Evolutionary conservation across 2,888 invertebrate genomes (phyloP).

Genomic region (Tinea pellionella): DNA sequence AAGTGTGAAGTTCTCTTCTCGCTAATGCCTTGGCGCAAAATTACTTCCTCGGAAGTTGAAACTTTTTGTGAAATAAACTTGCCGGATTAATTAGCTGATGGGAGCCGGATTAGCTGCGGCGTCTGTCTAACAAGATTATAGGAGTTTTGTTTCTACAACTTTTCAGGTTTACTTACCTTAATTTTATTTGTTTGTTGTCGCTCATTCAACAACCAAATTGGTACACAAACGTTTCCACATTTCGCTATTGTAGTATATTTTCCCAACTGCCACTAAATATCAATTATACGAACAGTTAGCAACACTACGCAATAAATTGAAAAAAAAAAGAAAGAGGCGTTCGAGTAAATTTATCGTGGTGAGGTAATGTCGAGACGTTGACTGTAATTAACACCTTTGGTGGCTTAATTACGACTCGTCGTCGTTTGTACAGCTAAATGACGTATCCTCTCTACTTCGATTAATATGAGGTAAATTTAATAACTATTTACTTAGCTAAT

Average conservation of each 20-base stretch:
- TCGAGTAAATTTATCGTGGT: conserved; percentile 39
- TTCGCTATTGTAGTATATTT: not conserved
- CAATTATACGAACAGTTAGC: conserved; percentile 2
- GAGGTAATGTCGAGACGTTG: conserved; percentile 33
- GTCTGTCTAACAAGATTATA: conserved; percentile 65
- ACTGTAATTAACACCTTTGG: conserved; percentile 50
- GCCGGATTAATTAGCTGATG: conserved; percentile 67
- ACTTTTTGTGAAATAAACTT: conserved; percentile 32
- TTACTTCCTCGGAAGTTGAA: conserved; percentile 61
- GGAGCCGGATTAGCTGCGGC: conserved; percentile 58
- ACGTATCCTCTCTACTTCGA: conserved; percentile 38
- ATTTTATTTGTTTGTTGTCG: conserved; percentile 45
- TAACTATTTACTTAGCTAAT: not conserved
- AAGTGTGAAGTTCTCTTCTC: conserved; percentile 64
- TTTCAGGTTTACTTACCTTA: conserved; percentile 59
- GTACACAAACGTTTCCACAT: not conserved
- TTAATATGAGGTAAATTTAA: not conserved
- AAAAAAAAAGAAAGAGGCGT: conserved; percentile 23
- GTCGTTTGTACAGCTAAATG: conserved; percentile 41
- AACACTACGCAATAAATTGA: not conserved
- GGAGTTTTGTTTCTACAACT: conserved; percentile 61
- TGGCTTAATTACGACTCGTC: conserved; percentile 47
- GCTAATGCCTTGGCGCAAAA: conserved; percentile 60
- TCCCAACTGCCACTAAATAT: not conserved
- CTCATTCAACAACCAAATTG: not conserved